Conservation (phyloP, 2,888 invertebrate species). For the Amorpha juglandis region DNA sequence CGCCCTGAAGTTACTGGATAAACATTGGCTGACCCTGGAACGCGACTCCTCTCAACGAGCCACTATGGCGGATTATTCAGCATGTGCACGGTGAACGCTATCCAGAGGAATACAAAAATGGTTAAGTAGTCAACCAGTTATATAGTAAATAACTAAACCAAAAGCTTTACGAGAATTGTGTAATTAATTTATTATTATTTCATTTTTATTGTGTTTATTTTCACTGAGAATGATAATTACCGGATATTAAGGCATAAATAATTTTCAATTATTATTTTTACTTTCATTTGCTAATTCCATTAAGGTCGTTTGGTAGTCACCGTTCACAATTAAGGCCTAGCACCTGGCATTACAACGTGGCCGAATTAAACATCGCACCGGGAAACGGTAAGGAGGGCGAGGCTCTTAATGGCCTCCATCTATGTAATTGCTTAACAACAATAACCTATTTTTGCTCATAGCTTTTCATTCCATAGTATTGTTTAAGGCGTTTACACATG, state of each 20-base stretch:
- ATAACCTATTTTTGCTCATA: background rate
- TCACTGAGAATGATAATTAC: background rate
- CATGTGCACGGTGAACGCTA: no score
- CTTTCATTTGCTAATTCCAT: slow-evolving; percentile 5
- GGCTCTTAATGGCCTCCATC: background rate
- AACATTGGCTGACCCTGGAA: no score
- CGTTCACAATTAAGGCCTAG: slow-evolving; percentile 1
- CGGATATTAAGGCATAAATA: background rate
- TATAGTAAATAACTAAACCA: no score
- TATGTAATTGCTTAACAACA: background rate
- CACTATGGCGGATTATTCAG: no score
- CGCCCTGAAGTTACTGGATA: no score
- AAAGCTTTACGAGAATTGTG: no score
- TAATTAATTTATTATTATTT: no score
- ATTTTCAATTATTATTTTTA: slow-evolving; percentile 10
- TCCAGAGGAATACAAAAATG: no score
- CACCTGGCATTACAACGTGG: slow-evolving; percentile 9
- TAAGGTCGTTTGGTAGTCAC: background rate
- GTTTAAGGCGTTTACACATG: background rate
- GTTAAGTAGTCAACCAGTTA: no score
- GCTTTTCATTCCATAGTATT: background rate
- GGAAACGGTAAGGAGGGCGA: slow-evolving; percentile 32
- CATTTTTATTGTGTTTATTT: background rate
- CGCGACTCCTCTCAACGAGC: no score
- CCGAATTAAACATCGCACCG: slow-evolving; percentile 37